Base-by-base conservation (phyloP, 2,888 invertebrate species). In the Dicranocentrus wangi region DNA sequence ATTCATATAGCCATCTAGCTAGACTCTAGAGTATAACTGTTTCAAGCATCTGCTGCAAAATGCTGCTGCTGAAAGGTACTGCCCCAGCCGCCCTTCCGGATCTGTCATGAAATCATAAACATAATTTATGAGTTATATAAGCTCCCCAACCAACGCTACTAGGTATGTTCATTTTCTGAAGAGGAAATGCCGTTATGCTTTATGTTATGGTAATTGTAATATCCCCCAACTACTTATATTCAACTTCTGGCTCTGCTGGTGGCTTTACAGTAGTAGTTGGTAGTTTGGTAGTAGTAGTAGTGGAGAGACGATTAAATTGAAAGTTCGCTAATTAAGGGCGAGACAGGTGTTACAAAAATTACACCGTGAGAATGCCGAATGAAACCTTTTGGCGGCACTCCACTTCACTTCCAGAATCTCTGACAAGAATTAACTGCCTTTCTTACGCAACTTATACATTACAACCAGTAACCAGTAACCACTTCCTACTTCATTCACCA, bases 21-120 rank as follows among this genome's bases (percentile, higher is more conserved):
- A 39, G 13, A 13, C 39, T 71, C 63, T 63, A 63, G 28, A 63
- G 51, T 23, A 47, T 60, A 21, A 63, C 47, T 60, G 72, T 63
- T 47, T 8, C 5, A 53, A 63, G 28, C 63, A 28, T 28, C 72
- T 47, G 51, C 72, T 72, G 72, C 51, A 32, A 32, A 28, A 23
- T 21, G 51, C 32, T 72, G 42, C 51, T 61, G 61, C 51, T 61
- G 39, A 72, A 72, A 72, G 51, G 32, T 61, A 39, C 51, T 71
- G 42, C 70, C 61, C 21, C 53, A 55, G 23, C 65, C 73, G 65
- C 73, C 73, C 65, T 66, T 66, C 73, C 65, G 73, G 73, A 65
- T 65, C 73, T 75, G 73, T 75, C 73, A 75, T 55, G 73, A 66
- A 66, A 75, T 55, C 65, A 75, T 75, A 65, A 75, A 75, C 73